Evolutionary conservation across 2,113 vertebrate genomes (phyloP), one percentile per base, ranked within the genome.

Genomic region (Crotalus horridus): DNA sequence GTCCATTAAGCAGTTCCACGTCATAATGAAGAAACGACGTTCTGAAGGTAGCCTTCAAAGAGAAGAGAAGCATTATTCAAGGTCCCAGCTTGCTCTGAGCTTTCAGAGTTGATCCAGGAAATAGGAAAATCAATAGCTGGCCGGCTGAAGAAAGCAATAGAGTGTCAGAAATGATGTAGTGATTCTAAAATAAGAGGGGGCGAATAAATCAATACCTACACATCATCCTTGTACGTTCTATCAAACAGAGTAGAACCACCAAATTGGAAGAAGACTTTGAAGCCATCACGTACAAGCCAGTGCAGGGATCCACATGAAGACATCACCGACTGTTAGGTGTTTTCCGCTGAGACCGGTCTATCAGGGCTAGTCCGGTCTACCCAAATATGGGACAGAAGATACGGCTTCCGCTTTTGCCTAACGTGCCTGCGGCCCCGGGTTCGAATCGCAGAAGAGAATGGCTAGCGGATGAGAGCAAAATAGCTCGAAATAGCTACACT

Each of bases 31-130:
- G 26, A 8, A 26, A 64, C n/a, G 13, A 2, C 11, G 20, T n/a
- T 81, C 54, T 17, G 74, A 81, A 59, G 58, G 55, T 58, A 89
- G 20, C 2, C 0, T 4, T 74, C n/a, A 43, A 20, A 6, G 0
- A 0, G 5, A 6, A 6, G 23, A 51, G 6, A 33, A 4, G 3
- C 69, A 17, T 81, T n/a, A n/a, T 12, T 9, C 10, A 24, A 0
- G 0, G 0, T 81, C 93, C 26, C 10, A 21, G 24, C 1, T 0
- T 12, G 54, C 17, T 29, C n/a, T 91, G 4, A 0, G 11, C n/a
- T 2, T 0, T 29, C 46, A 51, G 43, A 29, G 51, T 10, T 26
- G 58, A 24, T 9, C 2, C 3, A 6, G 26, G 39, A 26, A 46
- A 48, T 43, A 15, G 39, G 88, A 6, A 74, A 74, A 48, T 29